phyloP scores from a whole-genome alignment of 1,140 invertebrate species.

The Megathymus violae region DNA sequence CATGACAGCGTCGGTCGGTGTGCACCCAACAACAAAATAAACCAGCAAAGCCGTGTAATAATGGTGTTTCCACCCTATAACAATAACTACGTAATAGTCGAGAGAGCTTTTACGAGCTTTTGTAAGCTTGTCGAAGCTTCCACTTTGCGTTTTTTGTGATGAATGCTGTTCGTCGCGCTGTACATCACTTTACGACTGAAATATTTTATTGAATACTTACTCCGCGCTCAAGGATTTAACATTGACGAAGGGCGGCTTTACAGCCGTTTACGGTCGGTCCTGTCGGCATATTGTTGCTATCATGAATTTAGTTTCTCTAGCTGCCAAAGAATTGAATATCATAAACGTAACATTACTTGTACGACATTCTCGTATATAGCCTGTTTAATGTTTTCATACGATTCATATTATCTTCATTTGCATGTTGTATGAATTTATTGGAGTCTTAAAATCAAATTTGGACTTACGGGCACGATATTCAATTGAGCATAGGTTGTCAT shows the following conservation, averaged over 20 bases:
- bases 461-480: too few relatives aligned
- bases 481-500: too few relatives aligned
- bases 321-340: constrained; percentile 35
- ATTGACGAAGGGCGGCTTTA: constrained; percentile 50
- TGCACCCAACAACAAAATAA: constrained; percentile 76
- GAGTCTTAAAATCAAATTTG: too few relatives aligned
- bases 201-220: constrained; percentile 80
- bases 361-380: too few relatives aligned
- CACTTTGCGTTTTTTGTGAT: constrained; percentile 76
- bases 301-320: constrained; percentile 48
- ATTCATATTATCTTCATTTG: too few relatives aligned
- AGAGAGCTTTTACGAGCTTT: constrained; percentile 82
- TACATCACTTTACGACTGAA: constrained; percentile 60
- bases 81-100: constrained; percentile 83
- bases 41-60: constrained; percentile 73
- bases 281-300: constrained; percentile 55
- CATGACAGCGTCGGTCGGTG: constrained; percentile 52
- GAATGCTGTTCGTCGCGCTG: constrained; percentile 58
- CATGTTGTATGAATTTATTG: too few relatives aligned
- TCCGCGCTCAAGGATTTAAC: constrained; percentile 52
- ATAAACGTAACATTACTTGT: not conserved
- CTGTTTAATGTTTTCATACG: too few relatives aligned
- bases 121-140: constrained; percentile 78
- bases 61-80: constrained; percentile 82
- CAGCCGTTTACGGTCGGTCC: constrained; percentile 53